Base-by-base conservation (phyloP, 2,888 invertebrate species). In the Drosophila formosana region DNA sequence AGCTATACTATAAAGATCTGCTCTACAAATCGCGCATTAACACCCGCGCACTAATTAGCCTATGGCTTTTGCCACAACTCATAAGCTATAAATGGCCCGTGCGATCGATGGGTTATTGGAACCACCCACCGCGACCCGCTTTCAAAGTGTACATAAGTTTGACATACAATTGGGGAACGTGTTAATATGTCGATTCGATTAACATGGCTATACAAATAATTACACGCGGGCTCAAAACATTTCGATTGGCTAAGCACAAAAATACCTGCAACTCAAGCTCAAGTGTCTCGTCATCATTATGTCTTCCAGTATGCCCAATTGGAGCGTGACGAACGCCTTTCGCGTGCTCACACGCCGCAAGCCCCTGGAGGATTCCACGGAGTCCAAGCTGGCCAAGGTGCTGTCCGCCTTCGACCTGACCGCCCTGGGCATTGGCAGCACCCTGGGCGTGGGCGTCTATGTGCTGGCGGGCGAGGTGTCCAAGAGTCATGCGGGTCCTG, bases 371-470 rank as follows among this genome's bases (percentile, higher is more conserved):
- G 90, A 91, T 65, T 90, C 92, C n/a, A 78, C 79, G 45, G 92
- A 93, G 67, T 92, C 93, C 3, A 93, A 93, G 65, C 92, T 96
- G 37, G 95, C 95, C 8, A 94, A 97, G 78, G 96, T 97, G 55
- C 93, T 98, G 3, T 95, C 95, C 0, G 96, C 96, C 0, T 92
- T 97, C 9, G 98, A 98, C 92, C 93, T 98, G 51, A 97, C 97
- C 0, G 96, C 96, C 0, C 92, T 98, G 41, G 98, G 95, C 0
- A 95, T 97, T 26, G 97, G 97, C 41, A 96, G 96, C 72, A 97
- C 96, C 0, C 94, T 98, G 11, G 98, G 98, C 0, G 97, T 98
- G 3, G 98, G 98, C 0, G 96, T 98, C 43, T 98, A 98, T 90
- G 97, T 98, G 25, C 91, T 98, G 57, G 97, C 97, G 26, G 97